Base-by-base conservation (phyloP, 2,797 vertebrate species). In the Hyperoplus immaculatus region DNA sequence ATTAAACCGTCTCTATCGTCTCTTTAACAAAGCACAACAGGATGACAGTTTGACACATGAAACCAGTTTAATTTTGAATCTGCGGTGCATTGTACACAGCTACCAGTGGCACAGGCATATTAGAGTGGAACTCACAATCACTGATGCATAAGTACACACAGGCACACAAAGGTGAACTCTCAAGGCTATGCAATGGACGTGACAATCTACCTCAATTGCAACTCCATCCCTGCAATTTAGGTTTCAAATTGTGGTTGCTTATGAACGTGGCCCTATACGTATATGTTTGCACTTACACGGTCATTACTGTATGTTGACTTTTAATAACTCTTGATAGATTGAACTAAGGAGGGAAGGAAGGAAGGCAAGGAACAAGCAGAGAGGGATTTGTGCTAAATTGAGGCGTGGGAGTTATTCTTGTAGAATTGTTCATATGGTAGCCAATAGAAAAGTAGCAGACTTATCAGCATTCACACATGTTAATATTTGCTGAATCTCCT, bases 1-100 rank as follows among this genome's bases (percentile, higher is more conserved):
- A 93, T 93, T 93, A 89, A 89, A 91, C 82, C 81, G 78, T 85
- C 82, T 85, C 75, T 87, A 71, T 51, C 47, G 67, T 75, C 66
- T 69, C 86, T 87, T 87, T 83, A 87, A 80, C 77, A 82, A 84
- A 81, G 85, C 76, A 57, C 71, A 86, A 84, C 84, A 69, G 62
- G 66, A 36, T 77, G 88, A 89, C 85, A 88, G 75, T 83, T 87
- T 89, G 87, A 84, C 82, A 89, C 29, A 81, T 76, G 72, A 89
- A 79, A 88, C 72, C 60, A 77, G 71, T 72, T 87, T 83, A 66
- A 80, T 74, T 77, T 87, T 61, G 58, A 74, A 73, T 75, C 69
- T 86, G 61, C n/a, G 13, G 47, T 54, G 58, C 43, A 49, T 39
- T 41, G 6, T 81, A 82, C 72, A 74, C 42, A 75, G 65, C 74